phyloP scores from a whole-genome alignment of 1,140 invertebrate genomes.

The Rhyacophila brunnea region DNA sequence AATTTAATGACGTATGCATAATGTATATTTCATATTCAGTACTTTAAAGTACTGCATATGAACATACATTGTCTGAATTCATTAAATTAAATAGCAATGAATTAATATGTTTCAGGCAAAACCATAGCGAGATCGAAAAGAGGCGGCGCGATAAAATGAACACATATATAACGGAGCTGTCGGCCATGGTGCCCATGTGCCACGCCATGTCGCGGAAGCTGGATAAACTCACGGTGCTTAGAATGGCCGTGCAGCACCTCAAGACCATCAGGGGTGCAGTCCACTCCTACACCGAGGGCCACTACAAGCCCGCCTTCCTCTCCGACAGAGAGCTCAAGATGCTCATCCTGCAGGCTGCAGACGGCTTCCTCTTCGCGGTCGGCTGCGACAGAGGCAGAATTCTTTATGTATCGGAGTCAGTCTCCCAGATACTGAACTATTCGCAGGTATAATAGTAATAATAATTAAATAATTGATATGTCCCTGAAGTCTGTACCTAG shows the following conservation, averaged over 20 bases:
- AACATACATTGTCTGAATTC: too few relatives aligned
- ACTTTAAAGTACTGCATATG: too few relatives aligned
- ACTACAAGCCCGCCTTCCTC: slow-evolving; percentile 84
- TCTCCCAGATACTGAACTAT: slow-evolving; percentile 80
- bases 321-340: slow-evolving; percentile 87
- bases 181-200: slow-evolving; percentile 90
- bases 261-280: slow-evolving; percentile 76
- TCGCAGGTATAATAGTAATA: slow-evolving; percentile 78
- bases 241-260: slow-evolving; percentile 93
- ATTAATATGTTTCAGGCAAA: slow-evolving; percentile 64
- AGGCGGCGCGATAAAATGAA: slow-evolving; percentile 94
- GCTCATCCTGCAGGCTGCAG: slow-evolving; percentile 76
- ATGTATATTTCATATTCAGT: too few relatives aligned
- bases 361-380: slow-evolving; percentile 91
- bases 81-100: too few relatives aligned
- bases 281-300: slow-evolving; percentile 77
- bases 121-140: slow-evolving; percentile 96
- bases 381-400: slow-evolving; percentile 89
- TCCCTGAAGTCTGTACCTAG: too few relatives aligned
- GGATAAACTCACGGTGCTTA: slow-evolving; percentile 89
- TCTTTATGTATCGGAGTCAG: slow-evolving; percentile 89
- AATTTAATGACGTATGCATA: too few relatives aligned
- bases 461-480: too few relatives aligned
- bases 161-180: slow-evolving; percentile 89
- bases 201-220: slow-evolving; percentile 88